These are phyloP conservation scores for Allolobophora icterica DNA, from an alignment of 2,888 invertebrate genomes.

Conservation along the genomic window DNA sequence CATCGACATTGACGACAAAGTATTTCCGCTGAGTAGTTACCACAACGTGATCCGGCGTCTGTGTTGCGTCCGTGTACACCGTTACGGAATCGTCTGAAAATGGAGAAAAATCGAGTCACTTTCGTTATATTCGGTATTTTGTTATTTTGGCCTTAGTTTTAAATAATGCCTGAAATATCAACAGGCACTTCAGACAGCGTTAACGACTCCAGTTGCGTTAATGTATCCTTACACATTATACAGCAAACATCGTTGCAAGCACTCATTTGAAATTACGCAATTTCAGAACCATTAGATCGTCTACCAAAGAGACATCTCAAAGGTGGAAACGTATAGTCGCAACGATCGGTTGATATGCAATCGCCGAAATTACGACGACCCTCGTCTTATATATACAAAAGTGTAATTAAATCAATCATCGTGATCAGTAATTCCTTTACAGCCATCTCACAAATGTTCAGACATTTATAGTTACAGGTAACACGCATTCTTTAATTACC, in stretches of 20 bases:
- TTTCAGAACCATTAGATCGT: not conserved
- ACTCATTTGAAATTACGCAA: not conserved
- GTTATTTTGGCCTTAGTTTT: not conserved
- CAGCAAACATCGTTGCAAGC: not conserved
- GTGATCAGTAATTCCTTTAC: not conserved
- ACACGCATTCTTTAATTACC: not conserved
- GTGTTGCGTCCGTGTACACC: not conserved
- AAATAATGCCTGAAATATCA: not conserved
- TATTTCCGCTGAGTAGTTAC: slow-evolving; percentile 35
- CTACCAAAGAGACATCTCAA: too few relatives aligned
- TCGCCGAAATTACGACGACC: too few relatives aligned
- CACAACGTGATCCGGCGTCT: slow-evolving; percentile 12
- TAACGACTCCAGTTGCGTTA: not conserved
- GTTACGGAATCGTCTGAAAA: slow-evolving; percentile 20
- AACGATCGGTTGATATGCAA: too few relatives aligned
- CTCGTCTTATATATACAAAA: not conserved
- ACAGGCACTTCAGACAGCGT: not conserved
- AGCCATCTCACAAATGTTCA: not conserved
- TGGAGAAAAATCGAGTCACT: not conserved
- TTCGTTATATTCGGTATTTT: not conserved
- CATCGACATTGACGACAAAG: slow-evolving; percentile 29
- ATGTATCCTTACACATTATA: not conserved
- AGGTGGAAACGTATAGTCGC: too few relatives aligned
- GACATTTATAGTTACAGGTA: not conserved
- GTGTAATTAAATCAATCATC: not conserved